Evolutionary conservation across 2,888 invertebrate genomes (phyloP), one percentile per base, ranked within the genome.

Genomic region (Drosophila percnosoma): DNA sequence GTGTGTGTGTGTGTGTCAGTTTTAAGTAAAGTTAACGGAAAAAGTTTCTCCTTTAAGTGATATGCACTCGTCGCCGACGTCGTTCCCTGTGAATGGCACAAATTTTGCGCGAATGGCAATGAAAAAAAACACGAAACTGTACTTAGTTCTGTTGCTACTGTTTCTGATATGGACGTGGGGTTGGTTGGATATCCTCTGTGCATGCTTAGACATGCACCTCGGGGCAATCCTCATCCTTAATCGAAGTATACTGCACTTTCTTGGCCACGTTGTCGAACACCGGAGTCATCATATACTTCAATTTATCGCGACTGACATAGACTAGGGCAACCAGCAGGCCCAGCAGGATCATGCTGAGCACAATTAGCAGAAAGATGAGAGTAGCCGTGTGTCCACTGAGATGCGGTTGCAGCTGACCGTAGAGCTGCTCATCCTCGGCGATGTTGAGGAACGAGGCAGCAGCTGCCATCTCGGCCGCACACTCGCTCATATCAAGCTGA

Each of bases 231-330:
- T 94, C 94, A 79, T 95, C 95, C 68, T 94, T 94, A 80, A 96
- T 96, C 11, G 95, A 95, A 1, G 96, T 96, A 83, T 96, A 96
- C 75, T 96, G 95, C 42, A 96, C 96, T 90, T 96, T 95, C 89
- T 95, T 94, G 42, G 95, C 94, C 45, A 96, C 95, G 63, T 94
- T 94, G 78, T 95, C 95, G 54, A 96, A 93, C 36, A 96, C 93
- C 1, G 96, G 96, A 36, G 94, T 94, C 48, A 95, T 93, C 91
- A 94, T 94, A 68, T 93, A 93, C 75, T 94, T 94, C 53, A 96
- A 92, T 71, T 94, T 94, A 66, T 94, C 94, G 73, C 95, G 94
- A 87, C 95, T 95, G 38, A 95, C 92, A 87, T 96, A 96, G 29
- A 95, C 93, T 60, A 96, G 93, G 5, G 95, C 94, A 33, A 94